A percentile compares a stretch with the other conserved stretches of the same genome.
These are phyloP conservation scores for Nesogale talazaci DNA, from an alignment of 2,113 vertebrate genomes.

Conservation along the genomic window DNA sequence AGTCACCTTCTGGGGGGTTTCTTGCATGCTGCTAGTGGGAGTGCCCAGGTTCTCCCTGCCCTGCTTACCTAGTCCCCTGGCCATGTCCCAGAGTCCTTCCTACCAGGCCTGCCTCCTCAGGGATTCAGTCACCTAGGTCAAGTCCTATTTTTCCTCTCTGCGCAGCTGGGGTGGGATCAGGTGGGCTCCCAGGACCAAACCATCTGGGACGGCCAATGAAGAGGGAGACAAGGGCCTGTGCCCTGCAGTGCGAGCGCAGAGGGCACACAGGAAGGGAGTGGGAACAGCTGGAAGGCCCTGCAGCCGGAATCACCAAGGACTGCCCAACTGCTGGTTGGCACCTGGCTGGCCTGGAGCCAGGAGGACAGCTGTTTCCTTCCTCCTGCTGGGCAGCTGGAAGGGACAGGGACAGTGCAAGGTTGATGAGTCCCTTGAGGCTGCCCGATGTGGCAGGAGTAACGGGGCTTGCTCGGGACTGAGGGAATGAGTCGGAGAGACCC, in stretches of 20 bases:
- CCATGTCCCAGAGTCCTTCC: background rate
- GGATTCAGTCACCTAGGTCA: background rate
- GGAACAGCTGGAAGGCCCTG: background rate
- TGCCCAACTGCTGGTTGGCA: background rate
- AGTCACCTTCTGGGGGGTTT: background rate
- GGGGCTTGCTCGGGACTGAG: background rate
- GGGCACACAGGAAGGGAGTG: background rate
- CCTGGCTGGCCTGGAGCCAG: slow-evolving; percentile 51
- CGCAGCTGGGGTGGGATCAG: background rate
- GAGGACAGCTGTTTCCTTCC: slow-evolving; percentile 66
- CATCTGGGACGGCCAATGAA: background rate
- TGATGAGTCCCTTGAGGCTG: slow-evolving; percentile 3
- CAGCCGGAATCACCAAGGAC: background rate
- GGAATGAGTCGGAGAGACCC: background rate
- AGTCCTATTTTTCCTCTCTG: background rate
- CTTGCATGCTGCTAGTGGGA: background rate
- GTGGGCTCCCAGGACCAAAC: background rate
- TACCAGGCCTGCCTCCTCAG: background rate
- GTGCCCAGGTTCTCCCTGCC: background rate
- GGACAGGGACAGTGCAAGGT: slow-evolving; percentile 64
- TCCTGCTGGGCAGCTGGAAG: slow-evolving; percentile 62
- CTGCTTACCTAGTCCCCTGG: background rate
- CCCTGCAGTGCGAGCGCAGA: background rate
- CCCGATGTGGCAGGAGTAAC: background rate
- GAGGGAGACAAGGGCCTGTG: background rate